Percentiles rank a stretch among this genome's conserved stretches.
Conservation (phyloP, 2,113 vertebrate genomes). For the Salvator merianae region DNA sequence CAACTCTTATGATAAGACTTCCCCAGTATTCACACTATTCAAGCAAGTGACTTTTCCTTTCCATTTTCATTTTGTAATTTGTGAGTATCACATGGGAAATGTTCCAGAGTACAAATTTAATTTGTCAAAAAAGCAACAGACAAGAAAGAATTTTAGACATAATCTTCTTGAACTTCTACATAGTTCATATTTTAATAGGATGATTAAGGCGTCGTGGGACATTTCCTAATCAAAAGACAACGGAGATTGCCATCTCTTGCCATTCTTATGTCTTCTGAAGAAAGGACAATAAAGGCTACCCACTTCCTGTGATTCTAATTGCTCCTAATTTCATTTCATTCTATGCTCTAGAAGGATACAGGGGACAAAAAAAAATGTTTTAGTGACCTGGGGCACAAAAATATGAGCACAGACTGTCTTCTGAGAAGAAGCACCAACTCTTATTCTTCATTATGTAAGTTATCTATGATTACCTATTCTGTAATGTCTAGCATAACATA, state of each 20-base stretch:
- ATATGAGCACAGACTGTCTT: neutral
- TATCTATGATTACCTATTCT: neutral
- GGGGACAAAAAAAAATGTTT: neutral
- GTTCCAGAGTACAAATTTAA: neutral
- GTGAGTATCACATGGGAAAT: neutral
- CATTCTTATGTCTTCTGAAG: neutral
- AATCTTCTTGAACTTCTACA: neutral
- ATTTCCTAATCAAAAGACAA: neutral
- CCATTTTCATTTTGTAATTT: neutral
- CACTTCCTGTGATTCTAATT: neutral
- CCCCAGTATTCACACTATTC: neutral
- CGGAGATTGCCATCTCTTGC: neutral
- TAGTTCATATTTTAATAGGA: neutral
- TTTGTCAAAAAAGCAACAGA: neutral
- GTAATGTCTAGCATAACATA: neutral
- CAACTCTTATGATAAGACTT: neutral
- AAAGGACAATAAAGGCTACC: neutral
- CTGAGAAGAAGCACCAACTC: neutral
- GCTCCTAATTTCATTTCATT: neutral
- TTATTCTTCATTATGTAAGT: neutral
- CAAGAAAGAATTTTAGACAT: neutral
- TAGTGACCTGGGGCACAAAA: neutral
- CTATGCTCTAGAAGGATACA: neutral
- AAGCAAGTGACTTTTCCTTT: neutral
- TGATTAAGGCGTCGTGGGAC: neutral